Base-by-base conservation (phyloP, 2,797 vertebrate species). In the Miichthys miiuy region DNA sequence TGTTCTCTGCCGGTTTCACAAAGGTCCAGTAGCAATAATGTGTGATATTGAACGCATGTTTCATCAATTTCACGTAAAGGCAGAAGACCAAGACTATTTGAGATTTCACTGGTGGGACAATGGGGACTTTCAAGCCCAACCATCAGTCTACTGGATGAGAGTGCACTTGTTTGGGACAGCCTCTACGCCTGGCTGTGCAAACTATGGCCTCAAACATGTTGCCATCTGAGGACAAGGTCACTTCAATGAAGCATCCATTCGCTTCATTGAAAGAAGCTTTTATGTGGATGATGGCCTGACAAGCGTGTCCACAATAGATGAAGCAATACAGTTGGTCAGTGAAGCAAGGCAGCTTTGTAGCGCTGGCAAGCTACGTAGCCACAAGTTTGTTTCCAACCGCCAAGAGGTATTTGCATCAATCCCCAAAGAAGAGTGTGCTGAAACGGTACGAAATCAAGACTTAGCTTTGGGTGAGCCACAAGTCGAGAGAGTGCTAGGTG, bases 381-480 rank as follows among this genome's bases (percentile, higher is more conserved):
- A 75, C 11, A 85, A 79, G 17, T 79, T 79, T 0, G 1, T 69
- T 23, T 75, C 63, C 0, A 78, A 85, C 8, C 2, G 18, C 3
- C 41, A 58, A 0, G 17, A 61, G 1, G 55, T 80, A 1, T 38
- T 80, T 5, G 38, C n/a, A 6, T 47, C 61, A 4, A 38, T 72
- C 1, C 60, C 52, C 2, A 18, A 57, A 13, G 51, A 60, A 21
- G 67, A 84, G 1, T 23, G 62, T 56, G 63, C 72, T 7, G 34
- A 71, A 7, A 9, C 0, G 1, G 17, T 9, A 13, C 0, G 5
- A 57, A 25, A 30, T 20, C 0, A 7, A 18, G 51, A 77, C 23
- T 0, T 78, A 3, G 38, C 47, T 3, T 23, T 78, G 0, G 27
- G 63, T 1, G 70, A 65, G 9, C 14, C 1, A 0, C 75, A 50